phyloP scores from a whole-genome alignment of 1,140 invertebrate species.

The Pectinophora gossypiella region DNA sequence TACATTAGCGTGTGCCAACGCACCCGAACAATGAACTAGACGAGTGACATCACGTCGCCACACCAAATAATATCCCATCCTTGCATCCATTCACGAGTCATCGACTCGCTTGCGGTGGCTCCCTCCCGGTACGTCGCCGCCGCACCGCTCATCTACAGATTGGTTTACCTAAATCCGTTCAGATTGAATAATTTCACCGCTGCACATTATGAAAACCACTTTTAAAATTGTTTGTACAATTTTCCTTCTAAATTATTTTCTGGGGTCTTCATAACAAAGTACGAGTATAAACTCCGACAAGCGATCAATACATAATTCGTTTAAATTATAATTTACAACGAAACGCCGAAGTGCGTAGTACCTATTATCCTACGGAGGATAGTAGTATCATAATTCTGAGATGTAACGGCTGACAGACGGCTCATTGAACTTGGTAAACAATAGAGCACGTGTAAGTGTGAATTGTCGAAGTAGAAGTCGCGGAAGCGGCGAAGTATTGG shows the following conservation, averaged over 20 bases:
- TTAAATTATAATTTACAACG: too few relatives aligned
- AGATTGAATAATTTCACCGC: not conserved
- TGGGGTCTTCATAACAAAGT: too few relatives aligned
- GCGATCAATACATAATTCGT: not conserved
- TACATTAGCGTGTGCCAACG: conserved; percentile 61
- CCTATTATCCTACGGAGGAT: too few relatives aligned
- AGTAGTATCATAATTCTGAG: too few relatives aligned
- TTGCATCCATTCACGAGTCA: conserved; percentile 4
- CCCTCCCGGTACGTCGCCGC: not conserved
- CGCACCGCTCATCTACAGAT: not conserved
- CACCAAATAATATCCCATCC: conserved; percentile 19
- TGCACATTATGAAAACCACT: too few relatives aligned
- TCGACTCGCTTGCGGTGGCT: conserved; percentile 6
- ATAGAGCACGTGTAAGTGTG: not conserved
- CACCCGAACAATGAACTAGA: conserved; percentile 66
- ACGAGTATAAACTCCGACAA: not conserved
- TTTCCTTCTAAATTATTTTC: too few relatives aligned
- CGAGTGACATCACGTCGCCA: conserved; percentile 39
- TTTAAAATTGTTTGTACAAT: too few relatives aligned
- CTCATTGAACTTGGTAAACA: not conserved
- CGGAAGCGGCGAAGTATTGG: not conserved
- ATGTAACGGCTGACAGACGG: not conserved
- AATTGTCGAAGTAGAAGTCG: not conserved
- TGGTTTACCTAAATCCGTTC: conserved; percentile 1
- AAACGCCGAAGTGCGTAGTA: too few relatives aligned